Percentiles rank a stretch among this genome's conserved stretches.
phyloP scores from a whole-genome alignment of 2,113 vertebrate genomes.

The Hippocampus guttulatus region DNA sequence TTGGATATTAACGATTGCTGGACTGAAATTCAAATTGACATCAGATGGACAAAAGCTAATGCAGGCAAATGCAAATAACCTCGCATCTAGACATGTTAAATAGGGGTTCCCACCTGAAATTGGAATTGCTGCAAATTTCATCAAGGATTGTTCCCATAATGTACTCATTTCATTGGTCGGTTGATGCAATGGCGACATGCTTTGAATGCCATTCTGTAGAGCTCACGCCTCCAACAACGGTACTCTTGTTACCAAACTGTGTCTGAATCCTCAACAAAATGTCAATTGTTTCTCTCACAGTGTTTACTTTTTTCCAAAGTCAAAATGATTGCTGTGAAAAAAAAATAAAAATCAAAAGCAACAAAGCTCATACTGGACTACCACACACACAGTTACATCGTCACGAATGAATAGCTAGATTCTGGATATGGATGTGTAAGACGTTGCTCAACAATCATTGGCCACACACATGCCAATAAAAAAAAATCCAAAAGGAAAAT shows the following conservation, averaged over 20 bases:
- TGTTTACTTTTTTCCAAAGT: no score
- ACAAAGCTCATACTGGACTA: no score
- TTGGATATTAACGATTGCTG: background rate
- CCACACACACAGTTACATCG: background rate
- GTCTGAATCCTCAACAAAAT: no score
- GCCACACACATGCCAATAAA: slow-evolving; percentile 1
- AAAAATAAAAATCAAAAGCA: no score
- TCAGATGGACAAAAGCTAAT: background rate
- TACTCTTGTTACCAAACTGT: no score
- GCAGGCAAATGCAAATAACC: background rate
- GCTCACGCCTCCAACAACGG: background rate
- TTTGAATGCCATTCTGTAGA: background rate
- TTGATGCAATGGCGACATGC: background rate
- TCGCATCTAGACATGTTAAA: background rate
- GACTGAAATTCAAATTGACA: background rate
- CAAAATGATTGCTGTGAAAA: no score
- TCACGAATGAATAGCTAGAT: background rate
- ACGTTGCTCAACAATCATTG: background rate
- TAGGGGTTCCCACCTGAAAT: background rate
- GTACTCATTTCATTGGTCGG: no score
- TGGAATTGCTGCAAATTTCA: no score
- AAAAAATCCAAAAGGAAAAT: slow-evolving; percentile 4
- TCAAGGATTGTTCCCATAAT: no score
- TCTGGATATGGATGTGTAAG: background rate
- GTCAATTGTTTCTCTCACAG: no score